Evolutionary conservation across 2,113 vertebrate genomes (phyloP).

Genomic region (Poicephalus gulielmi): DNA sequence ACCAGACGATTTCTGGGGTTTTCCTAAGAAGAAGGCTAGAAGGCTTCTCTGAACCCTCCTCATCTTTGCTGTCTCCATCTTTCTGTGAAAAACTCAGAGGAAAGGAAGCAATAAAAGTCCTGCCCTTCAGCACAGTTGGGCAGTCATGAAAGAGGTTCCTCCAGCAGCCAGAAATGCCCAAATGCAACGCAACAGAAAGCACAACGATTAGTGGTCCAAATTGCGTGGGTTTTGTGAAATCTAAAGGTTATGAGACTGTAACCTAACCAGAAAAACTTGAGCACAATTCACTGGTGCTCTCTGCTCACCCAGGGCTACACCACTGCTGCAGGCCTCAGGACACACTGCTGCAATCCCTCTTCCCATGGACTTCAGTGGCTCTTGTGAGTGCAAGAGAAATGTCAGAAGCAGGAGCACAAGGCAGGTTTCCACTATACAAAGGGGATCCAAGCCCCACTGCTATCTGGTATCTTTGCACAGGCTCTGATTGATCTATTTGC

Average conservation of each 20-base stretch:
- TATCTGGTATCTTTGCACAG: not conserved
- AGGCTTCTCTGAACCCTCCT: not conserved
- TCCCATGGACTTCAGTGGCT: accelerated
- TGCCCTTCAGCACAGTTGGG: accelerated
- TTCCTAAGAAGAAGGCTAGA: not conserved
- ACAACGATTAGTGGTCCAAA: accelerated
- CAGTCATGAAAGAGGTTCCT: not conserved
- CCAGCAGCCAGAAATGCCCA: not conserved
- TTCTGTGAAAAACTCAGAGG: not conserved
- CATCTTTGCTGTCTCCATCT: not conserved
- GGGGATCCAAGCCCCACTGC: accelerated
- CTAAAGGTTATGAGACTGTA: not conserved
- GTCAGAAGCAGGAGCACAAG: accelerated
- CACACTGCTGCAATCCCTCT: not conserved
- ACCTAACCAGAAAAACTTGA: not conserved
- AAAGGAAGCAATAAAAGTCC: not conserved
- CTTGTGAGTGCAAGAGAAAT: accelerated
- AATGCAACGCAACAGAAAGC: not conserved
- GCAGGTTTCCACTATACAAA: not conserved
- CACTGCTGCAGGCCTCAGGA: not conserved
- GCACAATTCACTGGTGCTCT: not conserved
- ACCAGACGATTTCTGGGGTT: not conserved
- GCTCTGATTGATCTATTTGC: not conserved
- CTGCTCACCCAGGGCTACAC: accelerated
- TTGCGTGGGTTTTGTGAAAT: accelerated